Conservation (phyloP, 2,113 vertebrate species). For the Paraplagusia blochii region DNA sequence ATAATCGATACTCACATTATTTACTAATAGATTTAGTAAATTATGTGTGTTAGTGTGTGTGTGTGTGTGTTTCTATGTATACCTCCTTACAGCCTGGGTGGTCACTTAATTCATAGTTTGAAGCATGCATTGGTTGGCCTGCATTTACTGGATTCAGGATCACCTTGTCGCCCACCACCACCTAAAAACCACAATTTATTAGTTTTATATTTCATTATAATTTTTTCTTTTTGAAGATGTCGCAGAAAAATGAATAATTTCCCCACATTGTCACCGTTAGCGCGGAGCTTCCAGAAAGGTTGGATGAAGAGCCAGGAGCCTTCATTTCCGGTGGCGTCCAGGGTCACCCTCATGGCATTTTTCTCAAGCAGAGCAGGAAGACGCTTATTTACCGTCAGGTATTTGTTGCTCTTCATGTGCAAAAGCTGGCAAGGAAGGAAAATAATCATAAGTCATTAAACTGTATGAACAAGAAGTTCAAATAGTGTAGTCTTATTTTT, state of each 20-base stretch:
- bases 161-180: slow-evolving; percentile 68
- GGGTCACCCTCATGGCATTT: slow-evolving; percentile 68
- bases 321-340: slow-evolving; percentile 66
- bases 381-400: slow-evolving; percentile 69
- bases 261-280: slow-evolving; percentile 65
- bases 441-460: no score
- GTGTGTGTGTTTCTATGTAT: not conserved
- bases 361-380: slow-evolving; percentile 69
- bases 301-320: slow-evolving; percentile 70
- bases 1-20: no score
- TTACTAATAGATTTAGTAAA: no score
- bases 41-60: not conserved
- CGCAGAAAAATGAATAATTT: no score
- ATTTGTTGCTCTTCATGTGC: slow-evolving; percentile 72
- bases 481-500: not conserved
- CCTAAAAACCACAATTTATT: slow-evolving; percentile 31
- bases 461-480: no score
- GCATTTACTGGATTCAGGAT: slow-evolving; percentile 69
- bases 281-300: slow-evolving; percentile 66
- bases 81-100: slow-evolving; percentile 65
- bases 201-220: not conserved
- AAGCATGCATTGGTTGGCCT: slow-evolving; percentile 63
- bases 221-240: not conserved
- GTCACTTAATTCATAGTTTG: slow-evolving; percentile 64
- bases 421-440: slow-evolving; percentile 42